Evolutionary conservation across 2,113 vertebrate genomes (phyloP), one percentile per base, ranked within the genome.

Genomic region (Cryptotis parvus): DNA sequence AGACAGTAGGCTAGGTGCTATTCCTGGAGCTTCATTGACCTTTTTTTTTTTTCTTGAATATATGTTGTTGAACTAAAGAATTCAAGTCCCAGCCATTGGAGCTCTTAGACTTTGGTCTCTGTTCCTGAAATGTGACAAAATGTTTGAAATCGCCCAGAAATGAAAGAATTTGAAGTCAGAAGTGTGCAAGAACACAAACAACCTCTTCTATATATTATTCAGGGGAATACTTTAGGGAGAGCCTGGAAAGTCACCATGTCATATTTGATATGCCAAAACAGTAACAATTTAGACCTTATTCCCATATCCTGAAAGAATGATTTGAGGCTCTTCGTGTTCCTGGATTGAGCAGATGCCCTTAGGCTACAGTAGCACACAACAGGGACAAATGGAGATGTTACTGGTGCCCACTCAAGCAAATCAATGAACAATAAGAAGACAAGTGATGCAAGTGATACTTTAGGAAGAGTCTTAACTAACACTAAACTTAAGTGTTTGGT

Each of bases 401-500:
- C n/a, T n/a, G n/a, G n/a, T n/a, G n/a, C n/a, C n/a, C n/a, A n/a
- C n/a, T n/a, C n/a, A n/a, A n/a, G n/a, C n/a, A n/a, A n/a, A n/a
- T n/a, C n/a, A n/a, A n/a, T n/a, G n/a, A n/a, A n/a, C n/a, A n/a
- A n/a, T n/a, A n/a, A n/a, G n/a, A n/a, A n/a, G n/a, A n/a, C n/a
- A n/a, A n/a, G n/a, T n/a, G n/a, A n/a, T n/a, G n/a, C n/a, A n/a
- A n/a, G n/a, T n/a, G n/a, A 29, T 8, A 1, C 6, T 86, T 61
- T 41, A 41, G 24, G n/a, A 22, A 84, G 10, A 41, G 8, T 33
- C 31, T 73, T 89, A 35, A 81, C 73, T 31, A 55, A 20, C 31
- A 89, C 70, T 87, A 73, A 87, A 35, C 12, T 88, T 79, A 72
- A 87, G n/a, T n/a, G n/a, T n/a, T n/a, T n/a, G n/a, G n/a, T n/a